Percentiles rank a stretch among this genome's conserved stretches.
These are phyloP conservation scores for Calameuta idolon DNA, from an alignment of 2,888 invertebrate genomes.

Conservation along the genomic window DNA sequence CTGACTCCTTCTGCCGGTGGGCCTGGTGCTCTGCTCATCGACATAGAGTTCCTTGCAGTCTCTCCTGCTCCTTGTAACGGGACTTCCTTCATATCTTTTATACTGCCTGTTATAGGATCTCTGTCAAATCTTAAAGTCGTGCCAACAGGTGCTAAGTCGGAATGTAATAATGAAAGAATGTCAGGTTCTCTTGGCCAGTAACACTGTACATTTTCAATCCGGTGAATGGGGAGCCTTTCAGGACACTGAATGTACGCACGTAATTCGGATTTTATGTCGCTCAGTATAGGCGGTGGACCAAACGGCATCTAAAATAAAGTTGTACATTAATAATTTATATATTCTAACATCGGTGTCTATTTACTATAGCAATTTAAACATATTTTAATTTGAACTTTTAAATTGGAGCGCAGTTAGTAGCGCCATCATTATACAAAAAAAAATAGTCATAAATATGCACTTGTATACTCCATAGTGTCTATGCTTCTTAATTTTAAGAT, in stretches of 20 bases:
- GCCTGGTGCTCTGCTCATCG: slow-evolving; percentile 83
- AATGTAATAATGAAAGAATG: slow-evolving; percentile 69
- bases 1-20: slow-evolving; percentile 77
- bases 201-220: slow-evolving; percentile 76
- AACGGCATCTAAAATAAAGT: slow-evolving; percentile 57
- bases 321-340: neutral
- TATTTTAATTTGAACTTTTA: neutral
- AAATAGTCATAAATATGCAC: neutral
- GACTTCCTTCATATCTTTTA: slow-evolving; percentile 77
- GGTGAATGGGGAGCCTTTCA: slow-evolving; percentile 80
- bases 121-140: slow-evolving; percentile 73
- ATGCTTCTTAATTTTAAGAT: neutral
- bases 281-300: slow-evolving; percentile 75
- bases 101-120: slow-evolving; percentile 81
- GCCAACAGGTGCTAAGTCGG: slow-evolving; percentile 68
- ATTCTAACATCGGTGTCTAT: neutral
- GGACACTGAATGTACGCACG: slow-evolving; percentile 76
- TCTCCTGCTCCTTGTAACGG: slow-evolving; percentile 72
- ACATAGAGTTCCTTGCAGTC: slow-evolving; percentile 80
- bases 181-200: slow-evolving; percentile 74
- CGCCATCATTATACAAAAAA: neutral
- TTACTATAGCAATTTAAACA: neutral
- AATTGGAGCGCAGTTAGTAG: neutral
- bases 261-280: slow-evolving; percentile 74
- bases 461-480: neutral